These are phyloP conservation scores for Neodiprion pinetum DNA, from an alignment of 1,140 invertebrate genomes.

Conservation along the genomic window DNA sequence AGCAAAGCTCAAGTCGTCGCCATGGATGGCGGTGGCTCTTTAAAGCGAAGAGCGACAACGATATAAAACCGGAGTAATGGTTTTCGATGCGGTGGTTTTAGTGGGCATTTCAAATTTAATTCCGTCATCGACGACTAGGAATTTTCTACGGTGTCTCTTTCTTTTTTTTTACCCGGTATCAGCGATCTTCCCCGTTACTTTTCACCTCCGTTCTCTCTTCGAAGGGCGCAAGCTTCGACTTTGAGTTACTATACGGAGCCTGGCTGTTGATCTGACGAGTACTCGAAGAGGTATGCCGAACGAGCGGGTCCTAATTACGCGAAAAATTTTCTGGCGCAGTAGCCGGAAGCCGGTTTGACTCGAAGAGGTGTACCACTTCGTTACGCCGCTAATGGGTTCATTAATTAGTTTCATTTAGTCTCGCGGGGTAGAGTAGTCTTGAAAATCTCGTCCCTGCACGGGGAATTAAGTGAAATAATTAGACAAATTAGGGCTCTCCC, in stretches of 20 bases:
- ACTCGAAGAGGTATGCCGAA: too few species aligned
- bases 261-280: too few species aligned
- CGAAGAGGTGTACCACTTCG: background rate
- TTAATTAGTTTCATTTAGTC: slow-evolving; percentile 61
- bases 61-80: slow-evolving; percentile 3
- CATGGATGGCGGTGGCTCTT: background rate
- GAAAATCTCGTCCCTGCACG: slow-evolving; percentile 52
- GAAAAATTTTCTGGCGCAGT: background rate
- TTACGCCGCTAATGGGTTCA: slow-evolving; percentile 50
- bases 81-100: slow-evolving; percentile 4
- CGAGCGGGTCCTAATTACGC: too few species aligned
- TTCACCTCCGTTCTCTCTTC: too few species aligned
- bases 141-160: background rate
- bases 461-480: slow-evolving; percentile 63
- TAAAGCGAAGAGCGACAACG: background rate
- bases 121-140: background rate
- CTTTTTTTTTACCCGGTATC: background rate
- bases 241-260: too few species aligned
- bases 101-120: slow-evolving; percentile 1
- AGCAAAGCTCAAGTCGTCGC: too few species aligned
- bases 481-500: slow-evolving; percentile 59
- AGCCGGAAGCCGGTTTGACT: slow-evolving; percentile 4
- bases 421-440: slow-evolving; percentile 41
- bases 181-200: background rate
- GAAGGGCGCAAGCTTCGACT: too few species aligned